These are phyloP conservation scores for Myotis myotis DNA, from an alignment of 2,797 vertebrate genomes.

Conservation along the genomic window DNA sequence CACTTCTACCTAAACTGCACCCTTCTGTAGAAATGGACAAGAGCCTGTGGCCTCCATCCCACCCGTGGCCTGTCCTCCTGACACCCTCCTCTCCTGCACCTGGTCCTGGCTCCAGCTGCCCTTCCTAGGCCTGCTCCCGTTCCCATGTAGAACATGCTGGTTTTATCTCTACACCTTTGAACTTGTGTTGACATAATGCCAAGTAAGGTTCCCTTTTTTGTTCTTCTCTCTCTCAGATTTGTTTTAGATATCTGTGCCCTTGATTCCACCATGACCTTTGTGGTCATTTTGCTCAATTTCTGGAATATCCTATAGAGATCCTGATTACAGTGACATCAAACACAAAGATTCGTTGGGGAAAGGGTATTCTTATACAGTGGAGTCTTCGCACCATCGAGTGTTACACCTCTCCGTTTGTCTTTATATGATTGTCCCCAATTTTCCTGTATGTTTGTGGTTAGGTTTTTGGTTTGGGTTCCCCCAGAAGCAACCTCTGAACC, in stretches of 20 bases:
- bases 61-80: accelerated
- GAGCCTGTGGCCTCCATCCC: accelerated
- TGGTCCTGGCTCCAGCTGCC: neutral
- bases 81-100: accelerated
- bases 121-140: neutral
- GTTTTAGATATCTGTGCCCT: neutral
- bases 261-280: neutral
- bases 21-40: neutral
- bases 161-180: neutral
- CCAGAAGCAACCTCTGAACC: slow-evolving; percentile 1
- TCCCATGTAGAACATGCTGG: accelerated
- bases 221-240: slow-evolving; percentile 18
- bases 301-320: neutral
- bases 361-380: neutral
- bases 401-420: neutral
- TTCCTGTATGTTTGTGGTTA: neutral
- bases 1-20: neutral
- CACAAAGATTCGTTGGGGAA: neutral
- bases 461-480: neutral
- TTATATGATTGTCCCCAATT: neutral
- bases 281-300: slow-evolving; percentile 8
- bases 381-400: neutral
- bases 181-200: neutral
- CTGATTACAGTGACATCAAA: neutral
- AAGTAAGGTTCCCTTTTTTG: neutral